Base-by-base conservation (phyloP, 2,113 vertebrate species). In the Rhinogobius similis region DNA sequence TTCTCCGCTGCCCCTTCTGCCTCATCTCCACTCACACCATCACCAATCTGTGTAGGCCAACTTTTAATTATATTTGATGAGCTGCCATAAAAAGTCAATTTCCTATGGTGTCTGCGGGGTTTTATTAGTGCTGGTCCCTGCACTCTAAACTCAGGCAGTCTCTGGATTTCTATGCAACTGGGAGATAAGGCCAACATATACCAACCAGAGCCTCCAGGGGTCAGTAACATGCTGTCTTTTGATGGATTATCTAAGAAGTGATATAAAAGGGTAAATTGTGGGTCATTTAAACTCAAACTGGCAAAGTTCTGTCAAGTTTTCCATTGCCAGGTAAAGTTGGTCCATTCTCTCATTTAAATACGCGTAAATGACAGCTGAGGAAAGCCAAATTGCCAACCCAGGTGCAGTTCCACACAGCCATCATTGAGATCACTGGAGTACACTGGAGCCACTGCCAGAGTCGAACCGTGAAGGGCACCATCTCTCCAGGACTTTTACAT, bases 11-110 rank as follows among this genome's bases (percentile, higher is more conserved):
- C 68, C 50, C 66, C 65, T 36, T 52, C 75, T 69, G 68, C 67
- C 62, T 64, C 46, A 46, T 70, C 52, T 46, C 67, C 69, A 72
- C 77, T 75, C 63, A 68, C 62, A 53, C n/a, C 13, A 44, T 43
- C 64, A 65, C 62, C 39, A 39, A 58, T 77, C 66, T 75, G 23
- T 76, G 70, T 71, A 81, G 73, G 67, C 64, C 61, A 76, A 85
- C 83, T 79, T 90, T 91, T 88, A 87, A 90, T 92, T 86, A 87
- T 81, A 83, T 87, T 77, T 88, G 81, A 91, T 88, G 86, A 79
- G 82, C 75, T 82, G 77, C 85, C 83, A 87, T 84, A 87, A 86
- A 88, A 90, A 90, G 88, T 66, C 66, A 82, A 79, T 89, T 83
- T 77, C 39, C 65, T 8, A 26, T 62, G 44, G 70, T 73, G 75